Conservation (phyloP, 2,797 vertebrate species). For the Enteromius trimaculatus region DNA sequence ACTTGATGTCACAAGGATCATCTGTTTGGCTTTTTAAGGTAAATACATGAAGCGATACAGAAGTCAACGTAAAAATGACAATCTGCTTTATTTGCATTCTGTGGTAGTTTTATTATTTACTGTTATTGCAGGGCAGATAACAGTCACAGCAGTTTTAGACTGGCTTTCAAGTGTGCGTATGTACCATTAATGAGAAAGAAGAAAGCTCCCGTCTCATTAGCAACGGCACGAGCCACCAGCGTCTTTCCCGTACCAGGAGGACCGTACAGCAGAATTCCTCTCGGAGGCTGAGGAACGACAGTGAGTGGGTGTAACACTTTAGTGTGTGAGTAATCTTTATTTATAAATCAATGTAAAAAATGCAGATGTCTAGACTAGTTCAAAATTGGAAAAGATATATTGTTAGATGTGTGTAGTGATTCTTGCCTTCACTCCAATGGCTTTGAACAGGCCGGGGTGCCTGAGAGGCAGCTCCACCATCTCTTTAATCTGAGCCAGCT, state of each 20-base stretch:
- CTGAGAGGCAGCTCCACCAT: slow-evolving; percentile 73
- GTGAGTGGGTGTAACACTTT: background rate
- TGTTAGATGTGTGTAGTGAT: background rate
- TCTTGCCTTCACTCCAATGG: slow-evolving; percentile 72
- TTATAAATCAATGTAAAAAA: background rate
- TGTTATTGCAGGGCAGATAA: background rate
- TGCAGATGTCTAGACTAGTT: background rate
- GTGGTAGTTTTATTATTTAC: background rate
- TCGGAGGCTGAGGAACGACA: slow-evolving; percentile 70
- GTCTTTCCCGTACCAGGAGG: slow-evolving; percentile 81
- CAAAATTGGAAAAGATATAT: background rate
- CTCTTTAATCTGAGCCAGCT: slow-evolving; percentile 74
- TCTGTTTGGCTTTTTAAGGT: background rate
- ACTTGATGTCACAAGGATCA: background rate
- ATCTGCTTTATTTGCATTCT: background rate
- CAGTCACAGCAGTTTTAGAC: background rate
- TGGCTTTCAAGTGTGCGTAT: background rate
- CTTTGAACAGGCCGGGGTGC: slow-evolving; percentile 71
- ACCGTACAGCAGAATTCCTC: slow-evolving; percentile 80
- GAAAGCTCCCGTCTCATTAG: slow-evolving; percentile 81
- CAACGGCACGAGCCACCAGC: slow-evolving; percentile 79
- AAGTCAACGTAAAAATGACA: background rate
- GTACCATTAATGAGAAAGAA: slow-evolving; percentile 80
- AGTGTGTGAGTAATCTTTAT: background rate
- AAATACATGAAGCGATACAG: background rate